phyloP scores from a whole-genome alignment of 2,888 invertebrate genomes.

The Trichopria drosophilae region DNA sequence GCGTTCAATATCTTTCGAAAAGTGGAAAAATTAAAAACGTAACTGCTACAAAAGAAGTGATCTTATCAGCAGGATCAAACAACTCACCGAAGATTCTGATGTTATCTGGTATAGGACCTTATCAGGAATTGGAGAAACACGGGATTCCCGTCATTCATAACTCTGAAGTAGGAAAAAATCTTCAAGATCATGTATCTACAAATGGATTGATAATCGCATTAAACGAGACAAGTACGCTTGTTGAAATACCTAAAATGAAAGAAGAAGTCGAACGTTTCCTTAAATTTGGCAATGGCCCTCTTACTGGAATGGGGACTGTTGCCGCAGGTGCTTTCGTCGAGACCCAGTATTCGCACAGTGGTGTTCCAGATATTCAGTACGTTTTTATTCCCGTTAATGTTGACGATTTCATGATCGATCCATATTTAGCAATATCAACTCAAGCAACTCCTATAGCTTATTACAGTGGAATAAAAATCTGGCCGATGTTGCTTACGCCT shows the following conservation, averaged over 20 bases:
- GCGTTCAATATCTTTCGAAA: neutral
- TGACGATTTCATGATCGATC: too few species aligned
- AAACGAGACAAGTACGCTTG: conserved; percentile 35
- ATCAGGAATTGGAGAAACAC: conserved; percentile 61
- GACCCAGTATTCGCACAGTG: conserved; percentile 60
- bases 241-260: conserved; percentile 43
- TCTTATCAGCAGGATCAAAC: conserved; percentile 83
- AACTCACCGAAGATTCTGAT: conserved; percentile 88
- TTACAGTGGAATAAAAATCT: conserved; percentile 54
- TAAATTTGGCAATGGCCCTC: conserved; percentile 58
- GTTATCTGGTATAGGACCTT: conserved; percentile 74
- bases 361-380: conserved; percentile 68
- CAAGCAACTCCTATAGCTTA: conserved; percentile 62
- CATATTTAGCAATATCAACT: too few species aligned
- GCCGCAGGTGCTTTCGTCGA: conserved; percentile 66
- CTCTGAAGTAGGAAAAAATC: conserved; percentile 66
- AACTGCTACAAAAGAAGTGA: conserved; percentile 75
- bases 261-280: conserved; percentile 45
- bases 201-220: conserved; percentile 34
- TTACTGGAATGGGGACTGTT: conserved; percentile 63
- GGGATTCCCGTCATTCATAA: conserved; percentile 64
- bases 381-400: conserved; percentile 57
- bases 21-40: conserved; percentile 51
- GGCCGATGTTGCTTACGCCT: conserved; percentile 64
- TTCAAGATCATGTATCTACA: conserved; percentile 68